Conservation (phyloP, 2,113 vertebrate genomes). For the Megaceryle maxima region DNA sequence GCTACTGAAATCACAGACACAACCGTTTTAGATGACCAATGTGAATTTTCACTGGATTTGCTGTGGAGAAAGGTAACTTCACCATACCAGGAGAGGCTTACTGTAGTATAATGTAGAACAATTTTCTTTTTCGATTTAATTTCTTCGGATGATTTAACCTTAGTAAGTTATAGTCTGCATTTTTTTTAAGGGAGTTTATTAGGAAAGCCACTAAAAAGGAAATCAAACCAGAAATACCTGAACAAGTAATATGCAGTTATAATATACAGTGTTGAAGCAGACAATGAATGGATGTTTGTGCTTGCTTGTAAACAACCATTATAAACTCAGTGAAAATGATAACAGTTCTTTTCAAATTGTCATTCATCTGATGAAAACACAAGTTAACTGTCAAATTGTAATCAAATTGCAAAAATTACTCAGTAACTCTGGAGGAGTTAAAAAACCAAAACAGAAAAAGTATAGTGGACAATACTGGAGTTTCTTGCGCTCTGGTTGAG, state of each 20-base stretch:
- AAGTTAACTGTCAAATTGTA: background rate
- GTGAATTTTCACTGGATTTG: background rate
- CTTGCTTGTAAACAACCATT: background rate
- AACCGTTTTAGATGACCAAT: background rate
- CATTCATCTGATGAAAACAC: background rate
- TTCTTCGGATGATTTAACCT: accelerated
- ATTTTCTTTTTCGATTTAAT: background rate
- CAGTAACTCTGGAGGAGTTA: background rate
- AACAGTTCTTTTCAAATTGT: background rate
- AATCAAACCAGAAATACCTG: background rate
- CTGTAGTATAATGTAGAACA: background rate
- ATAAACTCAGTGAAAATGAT: background rate
- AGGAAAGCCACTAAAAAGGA: background rate
- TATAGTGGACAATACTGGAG: background rate
- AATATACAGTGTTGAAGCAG: background rate
- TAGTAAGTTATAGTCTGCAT: background rate
- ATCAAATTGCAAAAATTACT: background rate
- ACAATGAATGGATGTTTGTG: background rate
- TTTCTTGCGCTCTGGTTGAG: background rate
- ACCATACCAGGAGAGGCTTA: background rate
- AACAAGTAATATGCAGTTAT: background rate
- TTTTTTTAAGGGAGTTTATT: background rate
- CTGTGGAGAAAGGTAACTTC: background rate
- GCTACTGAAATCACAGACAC: background rate
- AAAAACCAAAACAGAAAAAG: too few species aligned